Conservation (phyloP, 2,888 invertebrate species). For the Lamellibrachia columna region DNA sequence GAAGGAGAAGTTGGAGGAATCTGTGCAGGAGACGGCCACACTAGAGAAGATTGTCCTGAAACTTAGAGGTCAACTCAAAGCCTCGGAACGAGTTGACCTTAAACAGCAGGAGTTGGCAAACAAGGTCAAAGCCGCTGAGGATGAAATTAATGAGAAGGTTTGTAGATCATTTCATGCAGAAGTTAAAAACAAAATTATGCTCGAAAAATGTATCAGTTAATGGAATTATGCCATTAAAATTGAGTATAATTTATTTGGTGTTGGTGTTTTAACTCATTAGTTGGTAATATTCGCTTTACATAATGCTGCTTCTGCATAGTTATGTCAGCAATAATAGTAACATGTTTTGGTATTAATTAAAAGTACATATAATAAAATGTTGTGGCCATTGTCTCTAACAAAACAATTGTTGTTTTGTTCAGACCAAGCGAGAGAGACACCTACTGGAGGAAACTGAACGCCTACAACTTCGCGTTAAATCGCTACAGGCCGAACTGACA, state of each 20-base stretch:
- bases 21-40: constrained; percentile 48
- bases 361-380: too few relatives aligned
- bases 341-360: too few relatives aligned
- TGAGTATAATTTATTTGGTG: too few relatives aligned
- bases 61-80: constrained; percentile 49
- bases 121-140: constrained; percentile 41
- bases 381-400: not conserved
- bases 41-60: constrained; percentile 49
- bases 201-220: too few relatives aligned
- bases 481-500: not conserved
- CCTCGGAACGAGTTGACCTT: constrained; percentile 38
- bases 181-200: not conserved
- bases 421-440: not conserved
- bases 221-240: not conserved
- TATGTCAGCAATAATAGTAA: not conserved
- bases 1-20: constrained; percentile 42
- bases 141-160: constrained; percentile 38
- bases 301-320: not conserved
- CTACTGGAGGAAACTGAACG: not conserved
- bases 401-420: not conserved
- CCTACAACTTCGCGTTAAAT: not conserved
- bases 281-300: not conserved
- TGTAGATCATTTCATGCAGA: not conserved
- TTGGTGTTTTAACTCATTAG: not conserved
- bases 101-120: constrained; percentile 39